These are phyloP conservation scores for Uromys caudimaculatus DNA, from an alignment of 2,797 vertebrate genomes.

Conservation along the genomic window DNA sequence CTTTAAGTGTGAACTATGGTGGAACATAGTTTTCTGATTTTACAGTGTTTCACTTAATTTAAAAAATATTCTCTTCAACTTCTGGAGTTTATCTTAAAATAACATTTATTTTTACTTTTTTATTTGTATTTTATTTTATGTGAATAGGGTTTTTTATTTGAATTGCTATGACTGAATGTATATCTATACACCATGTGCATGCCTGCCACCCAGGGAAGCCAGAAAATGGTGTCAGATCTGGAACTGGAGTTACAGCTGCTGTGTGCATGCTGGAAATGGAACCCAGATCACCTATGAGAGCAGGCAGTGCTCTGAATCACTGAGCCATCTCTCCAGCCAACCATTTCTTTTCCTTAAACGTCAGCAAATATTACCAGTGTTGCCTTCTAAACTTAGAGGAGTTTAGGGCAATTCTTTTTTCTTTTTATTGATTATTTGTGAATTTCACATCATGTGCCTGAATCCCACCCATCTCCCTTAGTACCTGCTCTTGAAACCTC, in stretches of 20 bases:
- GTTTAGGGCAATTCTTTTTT: neutral
- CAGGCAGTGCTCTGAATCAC: neutral
- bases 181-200: neutral
- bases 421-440: neutral
- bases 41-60: neutral
- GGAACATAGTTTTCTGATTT: neutral
- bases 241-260: too few species aligned
- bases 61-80: neutral
- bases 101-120: neutral
- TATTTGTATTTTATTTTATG: neutral
- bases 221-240: neutral
- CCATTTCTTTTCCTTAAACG: neutral
- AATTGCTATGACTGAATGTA: too few species aligned
- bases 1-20: neutral
- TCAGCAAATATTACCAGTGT: neutral
- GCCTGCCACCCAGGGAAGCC: neutral
- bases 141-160: too few species aligned
- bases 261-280: neutral
- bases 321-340: neutral
- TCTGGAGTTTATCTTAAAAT: conserved; percentile 34
- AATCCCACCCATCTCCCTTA: neutral
- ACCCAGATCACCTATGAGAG: too few species aligned
- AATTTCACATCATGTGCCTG: neutral
- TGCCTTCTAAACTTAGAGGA: neutral
- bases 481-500: neutral